Evolutionary conservation across 2,888 invertebrate genomes (phyloP), one percentile per base, ranked within the genome.

Genomic region (Lasioglossum calceatum): DNA sequence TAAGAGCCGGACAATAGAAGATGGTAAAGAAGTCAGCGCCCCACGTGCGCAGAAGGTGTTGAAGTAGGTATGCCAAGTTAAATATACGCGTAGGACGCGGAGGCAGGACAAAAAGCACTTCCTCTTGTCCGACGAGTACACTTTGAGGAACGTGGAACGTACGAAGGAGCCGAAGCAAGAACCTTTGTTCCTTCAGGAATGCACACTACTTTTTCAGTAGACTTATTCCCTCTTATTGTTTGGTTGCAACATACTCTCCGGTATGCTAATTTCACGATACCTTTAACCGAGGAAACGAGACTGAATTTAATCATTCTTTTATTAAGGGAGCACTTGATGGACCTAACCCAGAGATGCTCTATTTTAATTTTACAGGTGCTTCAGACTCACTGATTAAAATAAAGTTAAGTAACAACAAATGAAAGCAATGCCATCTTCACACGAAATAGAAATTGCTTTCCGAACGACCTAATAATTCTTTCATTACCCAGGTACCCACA

Each of bases 81-180:
- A 91, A 91, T 91, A 88, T 91, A 90, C 85, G 90, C 89, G 89
- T 89, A 88, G 91, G 90, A 90, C 70, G 91, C 83, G 77, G 77
- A 32, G 89, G 82, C 87, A 88, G 87, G 87, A 89, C 87, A 91
- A 89, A 91, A 91, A 91, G 88, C 85, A 79, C 87, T 89, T 88
- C 88, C 89, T 88, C 91, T 85, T 84, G 86, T 90, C 82, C 54
- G 85, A 87, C 84, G 87, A 86, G 91, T 87, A 85, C 85, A 88
- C 90, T 88, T 82, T 81, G 72, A 79, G 67, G 75, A 79, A 72
- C 74, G 47, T 73, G 44, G 82, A 87, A 85, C 89, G 89, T 86
- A 89, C 89, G 89, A 73, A 64, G 76, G 44, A 58, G 81, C 82
- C 76, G 83, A 89, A 86, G 84, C 86, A 82, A 84, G 79, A 84